Evolutionary conservation across 2,797 vertebrate species (phyloP).

Genomic region (Spinus olivaceus): DNA sequence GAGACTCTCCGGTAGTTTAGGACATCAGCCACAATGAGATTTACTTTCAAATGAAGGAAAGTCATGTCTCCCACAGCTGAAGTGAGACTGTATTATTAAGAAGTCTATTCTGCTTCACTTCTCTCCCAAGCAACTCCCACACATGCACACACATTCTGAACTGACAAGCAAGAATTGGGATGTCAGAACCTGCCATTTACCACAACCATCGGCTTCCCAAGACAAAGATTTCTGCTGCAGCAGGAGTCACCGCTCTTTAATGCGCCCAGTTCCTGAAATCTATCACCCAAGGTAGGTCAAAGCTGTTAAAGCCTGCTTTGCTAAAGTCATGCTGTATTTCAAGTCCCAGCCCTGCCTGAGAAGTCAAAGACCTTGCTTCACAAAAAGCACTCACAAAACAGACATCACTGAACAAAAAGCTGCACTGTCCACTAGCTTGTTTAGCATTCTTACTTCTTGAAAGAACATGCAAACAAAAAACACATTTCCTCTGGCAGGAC

Average conservation of each 20-base stretch:
- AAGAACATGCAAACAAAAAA: slow-evolving; percentile 31
- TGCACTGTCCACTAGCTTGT: slow-evolving; percentile 35
- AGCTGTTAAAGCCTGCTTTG: neutral
- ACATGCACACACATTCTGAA: neutral
- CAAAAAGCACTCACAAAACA: neutral
- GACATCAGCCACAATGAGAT: neutral
- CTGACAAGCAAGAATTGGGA: neutral
- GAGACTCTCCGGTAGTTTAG: neutral
- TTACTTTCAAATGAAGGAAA: slow-evolving; percentile 38
- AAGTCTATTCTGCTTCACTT: slow-evolving; percentile 12
- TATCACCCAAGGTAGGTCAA: neutral
- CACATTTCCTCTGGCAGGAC: slow-evolving; percentile 27
- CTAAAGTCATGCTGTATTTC: neutral
- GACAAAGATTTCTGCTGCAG: neutral
- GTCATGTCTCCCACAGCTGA: neutral
- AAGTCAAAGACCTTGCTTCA: neutral
- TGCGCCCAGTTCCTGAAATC: neutral
- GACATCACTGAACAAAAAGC: slow-evolving; percentile 34
- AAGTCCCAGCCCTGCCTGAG: neutral
- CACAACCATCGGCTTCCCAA: neutral
- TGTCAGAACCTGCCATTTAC: slow-evolving; percentile 15
- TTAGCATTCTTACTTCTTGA: slow-evolving; percentile 27
- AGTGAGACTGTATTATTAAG: slow-evolving; percentile 15
- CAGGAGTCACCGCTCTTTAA: neutral
- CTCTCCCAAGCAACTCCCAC: neutral